phyloP scores from a whole-genome alignment of 35 echinoderm and acorn worm species.

The Amphiura filiformis region DNA sequence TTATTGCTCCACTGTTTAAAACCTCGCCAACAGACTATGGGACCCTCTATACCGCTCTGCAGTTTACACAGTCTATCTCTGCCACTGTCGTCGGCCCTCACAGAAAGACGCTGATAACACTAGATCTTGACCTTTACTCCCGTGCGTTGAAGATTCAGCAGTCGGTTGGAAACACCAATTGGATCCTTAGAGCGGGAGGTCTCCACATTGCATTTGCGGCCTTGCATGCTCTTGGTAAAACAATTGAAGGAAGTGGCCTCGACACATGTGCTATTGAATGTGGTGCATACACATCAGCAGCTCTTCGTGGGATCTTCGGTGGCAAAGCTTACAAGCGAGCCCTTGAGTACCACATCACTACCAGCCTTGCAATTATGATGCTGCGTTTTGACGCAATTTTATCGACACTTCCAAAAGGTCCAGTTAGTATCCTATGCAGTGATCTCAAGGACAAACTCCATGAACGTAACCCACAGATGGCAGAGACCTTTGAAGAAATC shows the following conservation, averaged over 20 bases:
- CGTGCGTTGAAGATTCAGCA: conserved; percentile 46
- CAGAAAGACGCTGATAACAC: conserved; percentile 42
- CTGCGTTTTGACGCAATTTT: conserved; percentile 47
- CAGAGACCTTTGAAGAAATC: conserved; percentile 15
- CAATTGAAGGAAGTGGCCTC: conserved; percentile 44
- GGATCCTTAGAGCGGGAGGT: conserved; percentile 48
- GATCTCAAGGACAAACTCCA: conserved; percentile 21
- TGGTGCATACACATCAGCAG: conserved; percentile 56
- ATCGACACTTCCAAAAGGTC: conserved; percentile 35
- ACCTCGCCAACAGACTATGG: conserved; percentile 47
- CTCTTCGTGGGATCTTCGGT: conserved; percentile 47
- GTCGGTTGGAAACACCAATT: conserved; percentile 32
- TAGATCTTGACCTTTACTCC: conserved; percentile 40
- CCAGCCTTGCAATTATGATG: conserved; percentile 57
- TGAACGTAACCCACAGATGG: conserved; percentile 23
- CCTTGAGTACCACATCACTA: conserved; percentile 36
- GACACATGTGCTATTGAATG: conserved; percentile 45
- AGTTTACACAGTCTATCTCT: conserved; percentile 26
- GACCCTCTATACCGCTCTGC: conserved; percentile 23
- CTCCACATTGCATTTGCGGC: conserved; percentile 55
- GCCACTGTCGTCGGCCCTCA: conserved; percentile 24
- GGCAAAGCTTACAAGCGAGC: conserved; percentile 29
- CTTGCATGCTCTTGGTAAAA: conserved; percentile 56
- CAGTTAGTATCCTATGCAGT: conserved; percentile 22
- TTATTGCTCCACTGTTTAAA: conserved; percentile 46